Conservation (phyloP, 2,888 invertebrate genomes). For the Galerucella nymphaeae region DNA sequence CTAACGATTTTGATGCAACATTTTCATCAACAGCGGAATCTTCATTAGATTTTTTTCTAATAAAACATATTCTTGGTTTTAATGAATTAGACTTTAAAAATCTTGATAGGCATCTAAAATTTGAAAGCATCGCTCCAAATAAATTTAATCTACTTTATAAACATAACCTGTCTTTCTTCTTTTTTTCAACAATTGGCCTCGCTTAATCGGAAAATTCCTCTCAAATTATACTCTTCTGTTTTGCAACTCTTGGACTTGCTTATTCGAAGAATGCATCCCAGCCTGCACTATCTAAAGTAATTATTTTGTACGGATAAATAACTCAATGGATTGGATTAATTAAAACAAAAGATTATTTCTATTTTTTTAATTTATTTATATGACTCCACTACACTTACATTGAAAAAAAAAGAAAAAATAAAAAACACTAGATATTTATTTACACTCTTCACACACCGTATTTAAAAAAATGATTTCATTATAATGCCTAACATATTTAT, state of each 20-base stretch:
- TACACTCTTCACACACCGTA: constrained; percentile 60
- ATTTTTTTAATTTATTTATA: constrained; percentile 20
- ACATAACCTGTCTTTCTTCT: constrained; percentile 3
- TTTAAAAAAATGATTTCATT: constrained; percentile 48
- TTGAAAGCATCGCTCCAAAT: constrained; percentile 18
- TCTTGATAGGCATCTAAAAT: constrained; percentile 16
- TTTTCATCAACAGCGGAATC: background rate
- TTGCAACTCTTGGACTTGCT: no score
- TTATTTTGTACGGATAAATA: no score
- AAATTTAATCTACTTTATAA: background rate
- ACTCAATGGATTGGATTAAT: background rate
- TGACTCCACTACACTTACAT: constrained; percentile 30
- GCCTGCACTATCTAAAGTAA: no score
- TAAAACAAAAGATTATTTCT: background rate
- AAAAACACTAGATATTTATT: constrained; percentile 60
- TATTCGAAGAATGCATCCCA: no score
- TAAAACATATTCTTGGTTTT: constrained; percentile 2
- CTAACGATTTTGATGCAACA: constrained; percentile 37
- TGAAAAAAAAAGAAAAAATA: constrained; percentile 50
- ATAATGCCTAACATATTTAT: constrained; percentile 53
- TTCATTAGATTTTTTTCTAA: constrained; percentile 17
- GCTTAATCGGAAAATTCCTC: no score
- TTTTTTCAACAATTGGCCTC: background rate
- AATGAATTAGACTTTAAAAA: constrained; percentile 2
- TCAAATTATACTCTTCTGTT: no score